Evolutionary conservation across 2,113 vertebrate genomes (phyloP), one percentile per base, ranked within the genome.

Genomic region (Takifugu bimaculatus): DNA sequence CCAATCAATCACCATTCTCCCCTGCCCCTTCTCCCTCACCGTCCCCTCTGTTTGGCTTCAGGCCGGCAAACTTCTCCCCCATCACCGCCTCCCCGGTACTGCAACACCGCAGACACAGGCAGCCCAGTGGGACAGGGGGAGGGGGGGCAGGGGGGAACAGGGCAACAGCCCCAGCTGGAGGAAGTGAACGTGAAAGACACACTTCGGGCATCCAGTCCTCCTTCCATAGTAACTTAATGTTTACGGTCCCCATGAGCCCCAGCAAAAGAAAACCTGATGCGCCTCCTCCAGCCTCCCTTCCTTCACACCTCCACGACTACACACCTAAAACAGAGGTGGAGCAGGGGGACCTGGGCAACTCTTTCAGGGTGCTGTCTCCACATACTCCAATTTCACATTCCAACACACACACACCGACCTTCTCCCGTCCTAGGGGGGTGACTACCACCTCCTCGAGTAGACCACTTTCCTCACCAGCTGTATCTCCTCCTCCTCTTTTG

Each of bases 1-100:
- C 94, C 2, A 96, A 93, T 55, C 94, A 95, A 88, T 95, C 94
- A 0, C 94, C 94, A 57, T 96, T 96, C 80, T 95, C 94, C 2
- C 94, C 94, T 0, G 91, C 94, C 26, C 94, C 93, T 0, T 96
- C 94, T 2, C 94, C 94, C 2, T 94, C 94, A 0, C 94, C 94
- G 10, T 96, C 94, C 0, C 94, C 94, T 0, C 93, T 94, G 57
- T 95, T 96, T 0, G 94, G 94, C 58, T 95, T 96, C 80, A 91
- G 94, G 27, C 94, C 94, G 0, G 93, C 94, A 65, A 95, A 91
- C 79, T 96, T 96, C 78, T 95, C 94, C 78, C 94, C 94, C 35
- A 94, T 96, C 65, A 94, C 91, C 0, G 93, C 94, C 35, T 93
- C 94, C 0, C 92, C 94, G 0, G 93, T 93, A 39, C 88, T 92